Evolutionary conservation across 2,113 vertebrate species (phyloP), one percentile per base, ranked within the genome.

Genomic region (Caracal caracal): DNA sequence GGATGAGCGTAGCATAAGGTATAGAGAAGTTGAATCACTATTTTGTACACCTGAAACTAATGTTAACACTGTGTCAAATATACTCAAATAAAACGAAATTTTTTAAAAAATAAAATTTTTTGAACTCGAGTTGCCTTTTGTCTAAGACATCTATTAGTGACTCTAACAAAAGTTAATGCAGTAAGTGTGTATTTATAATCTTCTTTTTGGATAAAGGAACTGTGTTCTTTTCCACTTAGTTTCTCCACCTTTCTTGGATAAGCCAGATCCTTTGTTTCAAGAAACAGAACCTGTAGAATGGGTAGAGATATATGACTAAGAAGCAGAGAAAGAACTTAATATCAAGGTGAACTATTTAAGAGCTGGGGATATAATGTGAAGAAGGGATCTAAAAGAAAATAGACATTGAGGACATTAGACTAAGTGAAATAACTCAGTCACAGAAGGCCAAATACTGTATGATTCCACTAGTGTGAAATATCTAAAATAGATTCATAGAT

Each of bases 201-300:
- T 63, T 43, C 59, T 78, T 43, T 94, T 92, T 79, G 15, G 17
- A 65, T 68, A 92, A 68, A 76, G 35, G 22, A 73, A 79, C 35
- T 79, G 12, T 83, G 16, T 92, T 82, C 43, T 84, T 92, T 59
- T 68, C 88, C 47, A 92, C 37, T 92, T 84, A n/a, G 53, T 51
- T 92, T 93, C 47, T 43, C 78, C 30, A 37, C 84, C 33, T 79
- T 40, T 85, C 8, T 37, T n/a, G 20, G 49, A 37, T 81, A 35
- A n/a, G 26, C 35, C 30, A 47, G 6, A 49, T 95, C 33, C 30
- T 93, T 13, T 65, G 59, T 65, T 83, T 65, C 63, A 30, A 47
- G 35, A 79, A 40, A 5, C 30, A 82, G n/a, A 76, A 91, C 88
- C 33, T 79, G 5, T 83, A 94, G 51, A 94, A 71, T 11, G 1